Evolutionary conservation across 2,888 invertebrate species (phyloP), one percentile per base, ranked within the genome.

Genomic region (Operophtera brumata): DNA sequence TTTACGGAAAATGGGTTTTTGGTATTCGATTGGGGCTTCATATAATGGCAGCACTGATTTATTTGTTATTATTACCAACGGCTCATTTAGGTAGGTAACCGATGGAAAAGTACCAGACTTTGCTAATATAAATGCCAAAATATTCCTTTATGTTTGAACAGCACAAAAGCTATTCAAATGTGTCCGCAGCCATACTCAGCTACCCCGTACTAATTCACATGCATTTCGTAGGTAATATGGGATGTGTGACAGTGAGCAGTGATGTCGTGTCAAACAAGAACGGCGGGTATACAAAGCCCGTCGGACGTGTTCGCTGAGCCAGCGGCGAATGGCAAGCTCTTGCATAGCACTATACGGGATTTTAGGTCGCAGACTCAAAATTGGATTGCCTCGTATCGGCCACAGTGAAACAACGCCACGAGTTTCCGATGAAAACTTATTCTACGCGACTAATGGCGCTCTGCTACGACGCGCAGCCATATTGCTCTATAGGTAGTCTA

Each of bases 301-400:
- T 46, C 44, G 50, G 50, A 54, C 56, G 44, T 51, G 59, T 57
- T 39, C 25, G 48, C 52, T 36, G 51, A 36, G 71, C 66, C 67
- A 64, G 61, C 68, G 65, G 63, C 69, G 70, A 71, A 73, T 70
- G 70, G 77, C 75, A 80, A 79, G 67, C 70, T 71, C 65, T 69
- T 71, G 66, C 67, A 69, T 64, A 54, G 72, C 68, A 65, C 58
- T 66, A 46, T 52, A 50, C 53, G 51, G 54, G 73, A 78, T 78
- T 80, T 84, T 79, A 75, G 73, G 74, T 69, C 65, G 64, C 67
- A 67, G 66, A 77, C 67, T 75, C 77, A 75, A 82, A 84, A 86
- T 87, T 82, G 78, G 77, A 85, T 84, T 82, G 80, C 66, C 64
- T 78, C 69, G 73, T 75, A 76, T 75, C 70, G 71, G 72, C 70